Base-by-base conservation (phyloP, 2,888 invertebrate species). In the Congeria kusceri region DNA sequence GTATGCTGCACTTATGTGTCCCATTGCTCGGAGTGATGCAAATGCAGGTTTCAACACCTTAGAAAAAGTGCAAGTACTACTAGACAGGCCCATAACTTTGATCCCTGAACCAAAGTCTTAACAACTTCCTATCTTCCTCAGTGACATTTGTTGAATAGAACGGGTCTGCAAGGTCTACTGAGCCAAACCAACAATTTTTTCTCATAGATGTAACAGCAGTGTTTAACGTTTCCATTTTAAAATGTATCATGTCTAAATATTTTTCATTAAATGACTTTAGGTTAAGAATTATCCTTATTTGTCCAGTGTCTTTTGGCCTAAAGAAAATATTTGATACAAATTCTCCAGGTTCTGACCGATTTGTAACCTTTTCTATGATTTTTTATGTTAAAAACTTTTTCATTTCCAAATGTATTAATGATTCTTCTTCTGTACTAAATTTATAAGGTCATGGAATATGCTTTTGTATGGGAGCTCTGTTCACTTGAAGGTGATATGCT, bases 211-310 rank as follows among this genome's bases (percentile, higher is more conserved):
- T 18, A 25, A 80, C 25, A 39, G 80, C 75, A n/a, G 70, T 27
- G n/a, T 65, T 32, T 64, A 82, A 66, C 20, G 69, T 79, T 49
- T 82, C 76, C 78, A 82, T 78, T 79, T 78, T 77, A 53, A 80
- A 80, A 63, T 69, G 76, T 27, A 69, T 56, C 15, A 61, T 20
- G 27, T 68, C 64, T 44, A 80, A 67, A 49, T 71, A 44, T 15
- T 68, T 18, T n/a, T 3, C 28, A 65, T 80, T 76, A 15, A 76
- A 72, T 29, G 49, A 20, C 49, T 76, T 80, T 15, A 74, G 58
- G 53, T 74, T 78, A 25, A 78, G 61, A 53, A 78, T 78, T 39
- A 39, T 28, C 32, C 66, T 49, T 9, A 69, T 32, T 7, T 20
- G 25, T 9, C 69, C 73, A 56, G 68, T 59, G 53, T 68, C 64